A percentile compares a stretch with the other conserved stretches of the same genome.
phyloP scores from a whole-genome alignment of 2,797 vertebrate genomes.

The Limosa lapponica region DNA sequence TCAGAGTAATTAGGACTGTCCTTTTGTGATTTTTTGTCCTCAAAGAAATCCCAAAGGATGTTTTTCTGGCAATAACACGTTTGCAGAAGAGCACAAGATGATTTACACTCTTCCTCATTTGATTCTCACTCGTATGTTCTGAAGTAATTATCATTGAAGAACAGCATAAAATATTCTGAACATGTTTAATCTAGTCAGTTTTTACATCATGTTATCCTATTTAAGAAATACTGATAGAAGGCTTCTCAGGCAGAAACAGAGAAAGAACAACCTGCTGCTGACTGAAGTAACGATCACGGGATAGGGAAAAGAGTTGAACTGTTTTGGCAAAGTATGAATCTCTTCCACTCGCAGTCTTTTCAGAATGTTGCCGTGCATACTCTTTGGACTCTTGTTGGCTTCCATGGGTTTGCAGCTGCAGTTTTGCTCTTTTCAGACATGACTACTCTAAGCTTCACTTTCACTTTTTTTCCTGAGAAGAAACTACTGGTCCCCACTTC shows the following conservation, averaged over 20 bases:
- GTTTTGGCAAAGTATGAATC: accelerated
- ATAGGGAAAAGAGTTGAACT: neutral
- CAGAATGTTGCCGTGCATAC: neutral
- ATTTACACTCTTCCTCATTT: neutral
- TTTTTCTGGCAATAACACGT: neutral
- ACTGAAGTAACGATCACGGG: neutral
- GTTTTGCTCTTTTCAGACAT: neutral
- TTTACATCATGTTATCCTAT: neutral
- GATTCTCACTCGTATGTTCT: neutral
- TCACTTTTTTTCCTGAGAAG: neutral
- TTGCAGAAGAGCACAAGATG: neutral
- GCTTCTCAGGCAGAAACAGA: neutral
- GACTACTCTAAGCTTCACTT: neutral
- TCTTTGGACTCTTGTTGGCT: neutral
- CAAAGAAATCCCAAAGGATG: conserved; percentile 1
- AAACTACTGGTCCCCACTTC: neutral
- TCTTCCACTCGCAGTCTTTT: neutral
- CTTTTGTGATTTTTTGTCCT: neutral
- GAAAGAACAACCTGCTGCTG: neutral
- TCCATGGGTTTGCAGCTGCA: neutral
- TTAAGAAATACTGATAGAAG: neutral
- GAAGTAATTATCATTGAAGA: neutral
- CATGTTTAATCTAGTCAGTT: neutral
- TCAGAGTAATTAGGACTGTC: neutral
- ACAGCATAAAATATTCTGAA: neutral